Percentiles rank a stretch among this genome's conserved stretches.
phyloP scores from a whole-genome alignment of 2,113 vertebrate genomes.

The Balaeniceps rex region DNA sequence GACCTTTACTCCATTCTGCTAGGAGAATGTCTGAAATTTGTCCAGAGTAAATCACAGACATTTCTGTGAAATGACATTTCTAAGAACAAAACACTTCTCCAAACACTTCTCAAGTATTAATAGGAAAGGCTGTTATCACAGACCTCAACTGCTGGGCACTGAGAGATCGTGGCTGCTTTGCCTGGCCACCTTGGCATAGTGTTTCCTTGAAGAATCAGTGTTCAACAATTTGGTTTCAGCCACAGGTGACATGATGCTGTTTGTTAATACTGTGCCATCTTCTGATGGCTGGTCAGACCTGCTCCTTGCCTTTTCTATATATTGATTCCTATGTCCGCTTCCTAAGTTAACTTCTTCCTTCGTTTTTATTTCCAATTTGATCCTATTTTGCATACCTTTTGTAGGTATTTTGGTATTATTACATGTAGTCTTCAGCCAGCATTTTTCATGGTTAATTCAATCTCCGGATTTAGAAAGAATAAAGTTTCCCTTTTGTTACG shows the following conservation, averaged over 20 bases:
- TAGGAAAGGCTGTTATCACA: background rate
- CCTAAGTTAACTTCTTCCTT: background rate
- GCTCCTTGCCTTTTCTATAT: background rate
- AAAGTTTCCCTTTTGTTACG: background rate
- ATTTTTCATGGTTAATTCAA: background rate
- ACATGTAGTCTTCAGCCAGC: background rate
- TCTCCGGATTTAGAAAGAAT: background rate
- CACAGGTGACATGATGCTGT: background rate
- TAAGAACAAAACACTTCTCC: background rate
- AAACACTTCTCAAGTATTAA: background rate
- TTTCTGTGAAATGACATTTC: background rate
- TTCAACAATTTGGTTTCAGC: background rate
- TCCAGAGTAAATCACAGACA: background rate
- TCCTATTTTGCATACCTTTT: background rate
- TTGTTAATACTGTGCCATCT: background rate
- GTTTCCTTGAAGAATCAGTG: background rate
- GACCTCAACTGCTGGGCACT: background rate
- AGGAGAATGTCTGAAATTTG: background rate
- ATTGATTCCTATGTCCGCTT: background rate
- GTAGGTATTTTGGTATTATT: background rate
- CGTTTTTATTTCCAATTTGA: background rate
- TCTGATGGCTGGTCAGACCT: background rate
- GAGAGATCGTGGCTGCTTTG: background rate
- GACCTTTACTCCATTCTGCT: background rate
- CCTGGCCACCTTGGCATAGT: background rate